phyloP scores from a whole-genome alignment of 64 coral and sea anemone genomes.

The Astreopora myriophthalma region DNA sequence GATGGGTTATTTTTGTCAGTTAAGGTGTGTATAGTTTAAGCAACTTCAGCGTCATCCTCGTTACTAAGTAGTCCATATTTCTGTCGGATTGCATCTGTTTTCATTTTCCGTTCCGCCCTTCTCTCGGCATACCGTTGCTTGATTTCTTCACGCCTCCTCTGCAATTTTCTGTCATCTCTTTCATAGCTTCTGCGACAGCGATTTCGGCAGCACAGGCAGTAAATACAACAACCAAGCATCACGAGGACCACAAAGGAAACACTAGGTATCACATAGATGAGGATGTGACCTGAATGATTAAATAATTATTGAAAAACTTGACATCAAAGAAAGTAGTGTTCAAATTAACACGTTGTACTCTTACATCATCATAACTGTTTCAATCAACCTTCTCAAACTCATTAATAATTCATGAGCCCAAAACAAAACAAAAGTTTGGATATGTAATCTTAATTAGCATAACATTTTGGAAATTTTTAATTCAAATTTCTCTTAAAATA shows the following conservation, averaged over 20 bases:
- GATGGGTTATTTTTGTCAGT: no score
- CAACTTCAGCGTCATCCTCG: conserved; percentile 89
- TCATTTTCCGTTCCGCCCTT: conserved; percentile 78
- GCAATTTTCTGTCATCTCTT: conserved; percentile 66
- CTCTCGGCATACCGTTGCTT: conserved; percentile 70
- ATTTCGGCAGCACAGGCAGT: conserved; percentile 90
- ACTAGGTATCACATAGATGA: conserved; percentile 91
- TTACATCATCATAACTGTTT: no score
- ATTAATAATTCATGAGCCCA: no score
- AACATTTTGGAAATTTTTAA: no score
- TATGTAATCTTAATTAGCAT: no score
- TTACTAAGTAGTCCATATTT: conserved; percentile 92
- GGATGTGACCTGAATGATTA: conserved; percentile 48
- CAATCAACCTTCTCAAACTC: no score
- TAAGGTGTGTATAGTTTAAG: no score
- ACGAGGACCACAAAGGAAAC: conserved; percentile 77
- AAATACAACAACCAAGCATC: conserved; percentile 86
- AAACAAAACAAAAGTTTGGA: no score
- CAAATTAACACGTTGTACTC: no score
- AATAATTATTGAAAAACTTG: background rate
- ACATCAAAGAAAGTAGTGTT: no score
- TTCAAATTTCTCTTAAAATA: no score
- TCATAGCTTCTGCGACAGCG: conserved; percentile 22
- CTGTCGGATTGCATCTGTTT: conserved; percentile 89
- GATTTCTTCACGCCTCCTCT: conserved; percentile 66